Percentiles rank a stretch among this genome's conserved stretches.
phyloP scores from a whole-genome alignment of 1,140 invertebrate species.

The Globodera ellingtonae region DNA sequence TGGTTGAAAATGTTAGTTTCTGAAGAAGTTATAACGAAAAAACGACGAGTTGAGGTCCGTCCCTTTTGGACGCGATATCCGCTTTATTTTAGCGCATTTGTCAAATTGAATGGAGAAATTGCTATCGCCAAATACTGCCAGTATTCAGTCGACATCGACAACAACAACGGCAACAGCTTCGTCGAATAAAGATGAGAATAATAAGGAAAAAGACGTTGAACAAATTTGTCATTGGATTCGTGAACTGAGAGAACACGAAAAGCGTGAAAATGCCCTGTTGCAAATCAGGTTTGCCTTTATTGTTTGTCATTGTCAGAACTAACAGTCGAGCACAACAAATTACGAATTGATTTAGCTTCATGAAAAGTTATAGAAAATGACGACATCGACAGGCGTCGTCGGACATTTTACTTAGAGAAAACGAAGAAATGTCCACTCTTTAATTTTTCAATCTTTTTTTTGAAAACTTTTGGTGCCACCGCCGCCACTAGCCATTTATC shows the following conservation, averaged over 20 bases:
- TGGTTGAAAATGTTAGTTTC: too few relatives aligned
- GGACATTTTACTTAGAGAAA: too few relatives aligned
- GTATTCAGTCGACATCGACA: not conserved
- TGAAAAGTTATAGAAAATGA: too few relatives aligned
- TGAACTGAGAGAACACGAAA: constrained; percentile 89
- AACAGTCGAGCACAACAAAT: too few relatives aligned
- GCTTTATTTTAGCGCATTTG: not conserved
- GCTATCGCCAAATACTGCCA: constrained; percentile 20
- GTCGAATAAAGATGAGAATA: constrained; percentile 20
- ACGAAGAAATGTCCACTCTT: too few relatives aligned
- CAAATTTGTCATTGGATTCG: constrained; percentile 74
- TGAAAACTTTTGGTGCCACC: too few relatives aligned
- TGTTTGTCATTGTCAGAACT: not conserved
- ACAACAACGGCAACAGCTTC: constrained; percentile 20
- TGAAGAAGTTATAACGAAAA: too few relatives aligned
- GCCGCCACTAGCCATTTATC: too few relatives aligned
- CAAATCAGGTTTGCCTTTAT: constrained; percentile 76
- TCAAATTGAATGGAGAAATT: constrained; percentile 19
- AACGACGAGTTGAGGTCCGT: too few relatives aligned
- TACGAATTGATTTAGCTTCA: too few relatives aligned
- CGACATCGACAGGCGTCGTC: too few relatives aligned
- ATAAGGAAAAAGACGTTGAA: constrained; percentile 25
- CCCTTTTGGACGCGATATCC: not conserved
- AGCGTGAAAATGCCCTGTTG: constrained; percentile 88
- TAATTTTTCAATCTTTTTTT: too few relatives aligned